Evolutionary conservation across 2,888 invertebrate genomes (phyloP), one percentile per base, ranked within the genome.

Genomic region (Dynastes grantii): DNA sequence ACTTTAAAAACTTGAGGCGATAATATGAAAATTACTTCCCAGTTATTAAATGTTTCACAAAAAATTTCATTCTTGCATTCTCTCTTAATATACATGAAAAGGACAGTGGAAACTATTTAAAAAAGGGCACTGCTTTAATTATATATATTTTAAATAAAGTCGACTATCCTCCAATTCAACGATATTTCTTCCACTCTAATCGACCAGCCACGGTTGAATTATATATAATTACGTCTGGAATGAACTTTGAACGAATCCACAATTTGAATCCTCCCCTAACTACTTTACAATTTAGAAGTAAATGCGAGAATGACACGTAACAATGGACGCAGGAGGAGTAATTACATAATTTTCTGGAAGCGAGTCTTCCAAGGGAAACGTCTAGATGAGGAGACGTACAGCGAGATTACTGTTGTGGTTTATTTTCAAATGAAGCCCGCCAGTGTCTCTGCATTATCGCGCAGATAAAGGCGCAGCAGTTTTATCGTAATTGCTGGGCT

Each of bases 381-480:
- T 81, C 81, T 81, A 79, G 78, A 67, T 73, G 78, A 70, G 73
- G 78, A 70, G 73, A 75, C 73, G 40, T 75, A 22, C 73, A 45
- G 61, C 61, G 45, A 61, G 78, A 78, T 81, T 79, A 67, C 79
- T 80, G 77, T 76, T 81, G 81, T 80, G 81, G 81, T 81, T 81
- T 80, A 81, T 81, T 81, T 81, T 80, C 81, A 81, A 80, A 81
- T 81, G 81, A 79, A 76, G 75, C 80, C 79, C 78, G 64, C 78
- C 78, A 76, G 79, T 75, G 73, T 78, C 79, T 78, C 76, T 79
- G 81, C 80, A 81, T 81, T 81, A 81, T 79, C 76, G 76, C 81
- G 76, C 73, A 80, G 81, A 81, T 81, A 81, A 80, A 79, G 73
- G 73, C 22, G 22, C 61, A 81, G 80, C 80, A 78, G 82, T 81